A percentile compares a stretch with the other conserved stretches of the same genome.
phyloP scores from a whole-genome alignment of 64 coral and sea anemone genomes.

The Dendrophyllia cribrosa region DNA sequence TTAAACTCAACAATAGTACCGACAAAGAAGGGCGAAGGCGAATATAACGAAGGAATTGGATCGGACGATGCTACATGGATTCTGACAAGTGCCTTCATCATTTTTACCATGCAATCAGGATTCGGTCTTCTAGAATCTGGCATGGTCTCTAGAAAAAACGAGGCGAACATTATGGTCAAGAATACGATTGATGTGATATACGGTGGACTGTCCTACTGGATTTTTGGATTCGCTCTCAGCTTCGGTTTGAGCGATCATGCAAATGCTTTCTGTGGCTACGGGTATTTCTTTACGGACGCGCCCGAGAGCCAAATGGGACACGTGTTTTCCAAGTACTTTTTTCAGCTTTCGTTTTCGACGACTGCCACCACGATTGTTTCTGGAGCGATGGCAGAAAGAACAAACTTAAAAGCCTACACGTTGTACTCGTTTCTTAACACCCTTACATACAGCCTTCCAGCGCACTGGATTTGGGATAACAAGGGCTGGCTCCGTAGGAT shows the following conservation, averaged over 20 bases:
- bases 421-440: slow-evolving; percentile 63
- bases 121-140: slow-evolving; percentile 65
- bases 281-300: slow-evolving; percentile 50
- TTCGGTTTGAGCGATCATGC: not conserved
- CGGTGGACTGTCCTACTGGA: slow-evolving; percentile 56
- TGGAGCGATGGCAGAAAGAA: slow-evolving; percentile 65
- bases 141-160: slow-evolving; percentile 65
- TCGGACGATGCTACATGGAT: slow-evolving; percentile 72
- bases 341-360: slow-evolving; percentile 66
- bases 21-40: not conserved
- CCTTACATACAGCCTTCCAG: slow-evolving; percentile 44
- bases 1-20: not conserved
- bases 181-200: slow-evolving; percentile 61
- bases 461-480: slow-evolving; percentile 59
- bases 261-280: slow-evolving; percentile 22
- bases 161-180: slow-evolving; percentile 62
- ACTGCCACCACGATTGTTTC: slow-evolving; percentile 71
- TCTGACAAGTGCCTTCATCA: slow-evolving; percentile 64
- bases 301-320: slow-evolving; percentile 53
- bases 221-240: slow-evolving; percentile 65
- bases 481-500: slow-evolving; percentile 48
- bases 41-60: slow-evolving; percentile 8
- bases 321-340: slow-evolving; percentile 64
- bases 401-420: slow-evolving; percentile 52
- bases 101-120: slow-evolving; percentile 73